Evolutionary conservation across 2,113 vertebrate species (phyloP), one percentile per base, ranked within the genome.

Genomic region (Hucho hucho): DNA sequence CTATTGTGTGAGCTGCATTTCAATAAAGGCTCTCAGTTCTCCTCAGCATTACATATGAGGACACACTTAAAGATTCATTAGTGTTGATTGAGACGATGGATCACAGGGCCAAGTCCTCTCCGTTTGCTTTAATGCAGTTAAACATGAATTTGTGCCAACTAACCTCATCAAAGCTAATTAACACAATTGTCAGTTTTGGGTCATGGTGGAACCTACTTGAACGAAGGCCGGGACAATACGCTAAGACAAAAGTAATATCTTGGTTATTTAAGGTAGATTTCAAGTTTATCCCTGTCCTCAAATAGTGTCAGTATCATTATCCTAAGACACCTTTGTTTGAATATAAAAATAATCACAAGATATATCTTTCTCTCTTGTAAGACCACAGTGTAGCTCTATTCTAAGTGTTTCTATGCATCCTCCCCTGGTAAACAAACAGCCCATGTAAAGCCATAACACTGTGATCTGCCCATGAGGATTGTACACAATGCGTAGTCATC

Each of bases 151-250:
- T 86, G 85, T 83, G 80, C 84, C 87, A 90, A 84, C 87, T 92
- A 91, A 92, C 88, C 90, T 91, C 83, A 92, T 93, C 90, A 90
- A 81, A 79, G 83, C 71, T 84, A 86, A 89, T 93, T 92, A 93
- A 86, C 86, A 81, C 80, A 86, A 89, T 89, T 89, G 90, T 90
- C 92, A 90, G 83, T 85, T 87, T 89, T 81, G 78, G 89, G 89
- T 89, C 90, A 86, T 83, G 76, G 82, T 77, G 77, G 71, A 75
- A 70, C 26, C 37, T 64, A 13, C 32, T 43, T 32, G 46, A 70
- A 49, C 25, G 64, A 66, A 80, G 82, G 72, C 29, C 12, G 74
- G 69, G 76, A 74, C 77, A 20, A 76, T 75, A 70, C 32, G 77
- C 53, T 82, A 78, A 79, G 83, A 83, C 12, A 80, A 49, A 84